A percentile compares a stretch with the other conserved stretches of the same genome.
phyloP scores from a whole-genome alignment of 2,113 vertebrate genomes.

The Rana temporaria region DNA sequence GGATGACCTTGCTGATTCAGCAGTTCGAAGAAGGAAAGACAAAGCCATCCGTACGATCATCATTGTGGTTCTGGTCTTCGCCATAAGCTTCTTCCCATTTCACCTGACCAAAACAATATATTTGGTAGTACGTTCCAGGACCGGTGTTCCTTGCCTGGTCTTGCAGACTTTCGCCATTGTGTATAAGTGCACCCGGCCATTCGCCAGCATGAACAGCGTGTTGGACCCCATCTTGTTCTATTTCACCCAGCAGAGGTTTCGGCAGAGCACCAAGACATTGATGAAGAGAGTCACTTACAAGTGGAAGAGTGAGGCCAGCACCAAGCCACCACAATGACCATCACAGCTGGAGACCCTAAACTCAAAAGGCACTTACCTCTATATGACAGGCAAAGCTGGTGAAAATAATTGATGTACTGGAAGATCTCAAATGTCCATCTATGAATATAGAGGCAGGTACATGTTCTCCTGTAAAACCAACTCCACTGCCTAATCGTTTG shows the following conservation, averaged over 20 bases:
- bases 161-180: conserved; percentile 85
- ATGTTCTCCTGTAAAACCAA: too few species aligned
- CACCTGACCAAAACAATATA: conserved; percentile 94
- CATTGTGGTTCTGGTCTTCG: conserved; percentile 85
- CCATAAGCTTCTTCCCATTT: conserved; percentile 93
- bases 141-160: conserved; percentile 64
- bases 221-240: conserved; percentile 96
- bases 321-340: background rate
- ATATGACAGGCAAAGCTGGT: background rate
- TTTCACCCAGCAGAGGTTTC: conserved; percentile 89
- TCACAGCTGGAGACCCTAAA: background rate
- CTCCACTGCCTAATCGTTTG: too few species aligned
- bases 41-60: conserved; percentile 89
- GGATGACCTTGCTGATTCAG: conserved; percentile 64
- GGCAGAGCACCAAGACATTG: conserved; percentile 76
- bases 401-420: too few species aligned
- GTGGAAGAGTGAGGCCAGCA: conserved; percentile 65
- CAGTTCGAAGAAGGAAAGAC: conserved; percentile 74
- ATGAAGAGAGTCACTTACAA: conserved; percentile 79
- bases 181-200: conserved; percentile 92
- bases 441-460: too few species aligned
- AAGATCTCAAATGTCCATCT: too few species aligned
- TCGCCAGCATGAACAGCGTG: conserved; percentile 95
- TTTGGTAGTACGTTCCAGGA: conserved; percentile 80
- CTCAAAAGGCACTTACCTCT: background rate